Base-by-base conservation (phyloP, 1,140 invertebrate genomes). In the Hirudo medicinalis region DNA sequence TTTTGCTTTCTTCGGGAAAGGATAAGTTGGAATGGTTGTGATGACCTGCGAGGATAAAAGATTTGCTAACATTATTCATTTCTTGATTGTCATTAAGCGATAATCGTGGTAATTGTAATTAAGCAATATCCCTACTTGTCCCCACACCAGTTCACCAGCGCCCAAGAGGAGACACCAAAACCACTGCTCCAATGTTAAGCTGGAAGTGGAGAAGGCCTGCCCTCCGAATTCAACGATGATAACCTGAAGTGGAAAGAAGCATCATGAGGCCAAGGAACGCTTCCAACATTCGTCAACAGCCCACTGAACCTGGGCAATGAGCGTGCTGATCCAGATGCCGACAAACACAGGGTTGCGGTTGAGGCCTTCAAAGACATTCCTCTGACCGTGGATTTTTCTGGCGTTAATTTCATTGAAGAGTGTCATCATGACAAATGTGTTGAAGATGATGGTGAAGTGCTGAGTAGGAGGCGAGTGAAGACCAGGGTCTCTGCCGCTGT, bases 391-490 rank as follows among this genome's bases (percentile, higher is more conserved):
- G 79, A 98, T 97, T 87, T 98, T 98, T 77, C 94, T 86, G 40
- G 94, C 92, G 84, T 97, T 98, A 79, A 98, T 94, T 85, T 98
- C 95, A 86, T 98, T 98, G 85, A 97, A 98, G 36, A 98, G 85
- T n/a, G 94, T 98, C 94, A 98, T 98, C 91, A 98, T 93, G 66
- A 98, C 94, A 83, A 98, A 97, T n/a, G 93, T 91, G 83, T 98
- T 98, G 85, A 98, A 98, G 78, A 98, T 96, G 78, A 97, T 89
- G 6, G 94, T 98, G 84, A 97, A 97, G 84, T 98, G 95, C 83
- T 92, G 88, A 55, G 91, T 89, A 66, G 93, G 92, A 74, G 88
- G 36, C 25, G 43, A 25, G 36, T 73, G 72, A 17, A 73, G 70
- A 13, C 32, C 71, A 8, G 63, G 0, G 6, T 63, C 57, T 88